Conservation (phyloP, 1,140 invertebrate species). For the Aphelenchoides besseyi region DNA sequence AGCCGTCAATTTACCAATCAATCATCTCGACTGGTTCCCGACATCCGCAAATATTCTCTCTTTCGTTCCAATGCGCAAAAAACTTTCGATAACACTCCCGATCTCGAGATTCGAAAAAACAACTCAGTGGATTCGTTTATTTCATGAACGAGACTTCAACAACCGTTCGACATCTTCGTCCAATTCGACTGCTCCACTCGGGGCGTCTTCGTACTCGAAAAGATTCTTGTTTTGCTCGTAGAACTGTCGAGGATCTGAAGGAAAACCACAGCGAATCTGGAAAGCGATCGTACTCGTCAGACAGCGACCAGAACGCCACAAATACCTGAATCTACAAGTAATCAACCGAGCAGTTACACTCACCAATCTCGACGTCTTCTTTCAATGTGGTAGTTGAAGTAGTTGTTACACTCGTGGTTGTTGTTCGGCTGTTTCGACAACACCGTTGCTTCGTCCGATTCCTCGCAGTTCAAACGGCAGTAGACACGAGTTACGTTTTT, state of each 20-base stretch:
- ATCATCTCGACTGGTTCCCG: not conserved
- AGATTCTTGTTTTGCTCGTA: constrained; percentile 53
- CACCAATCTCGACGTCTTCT: constrained; percentile 52
- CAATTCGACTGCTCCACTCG: not conserved
- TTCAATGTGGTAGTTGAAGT: constrained; percentile 55
- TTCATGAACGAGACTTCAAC: not conserved
- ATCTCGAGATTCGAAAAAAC: too few relatives aligned
- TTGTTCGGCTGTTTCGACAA: constrained; percentile 36
- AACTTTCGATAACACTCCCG: too few relatives aligned
- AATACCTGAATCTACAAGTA: constrained; percentile 42
- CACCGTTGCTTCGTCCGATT: constrained; percentile 54
- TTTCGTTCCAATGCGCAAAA: not conserved
- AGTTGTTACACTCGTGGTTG: constrained; percentile 48
- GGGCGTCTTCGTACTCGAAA: constrained; percentile 57
- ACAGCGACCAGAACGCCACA: constrained; percentile 53
- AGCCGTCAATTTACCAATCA: not conserved
- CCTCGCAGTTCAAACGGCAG: constrained; percentile 55
- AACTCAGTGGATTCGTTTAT: too few relatives aligned
- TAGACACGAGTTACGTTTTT: constrained; percentile 53
- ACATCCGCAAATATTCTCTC: not conserved
- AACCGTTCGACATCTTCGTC: constrained; percentile 15
- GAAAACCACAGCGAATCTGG: constrained; percentile 57
- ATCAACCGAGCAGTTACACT: constrained; percentile 6
- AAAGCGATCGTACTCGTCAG: constrained; percentile 50
- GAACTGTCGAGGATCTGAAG: constrained; percentile 52